Evolutionary conservation across 2,888 invertebrate species (phyloP).

Genomic region (Bellardia bayeri): DNA sequence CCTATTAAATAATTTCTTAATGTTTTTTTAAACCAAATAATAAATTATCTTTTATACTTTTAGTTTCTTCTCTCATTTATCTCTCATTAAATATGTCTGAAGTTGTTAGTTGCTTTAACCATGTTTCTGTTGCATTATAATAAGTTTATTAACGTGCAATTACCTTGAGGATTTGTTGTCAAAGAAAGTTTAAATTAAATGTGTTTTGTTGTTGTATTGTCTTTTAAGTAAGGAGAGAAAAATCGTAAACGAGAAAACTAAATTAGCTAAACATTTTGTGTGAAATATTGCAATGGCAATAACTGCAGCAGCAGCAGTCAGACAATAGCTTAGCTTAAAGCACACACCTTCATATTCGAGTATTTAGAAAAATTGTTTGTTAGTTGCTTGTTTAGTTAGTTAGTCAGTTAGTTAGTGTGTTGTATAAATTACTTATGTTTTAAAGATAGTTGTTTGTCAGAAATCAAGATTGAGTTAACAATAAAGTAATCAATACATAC

Average conservation of each 20-base stretch:
- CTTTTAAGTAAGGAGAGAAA: constrained; percentile 30
- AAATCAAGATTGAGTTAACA: constrained; percentile 29
- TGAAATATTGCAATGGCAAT: constrained; percentile 31
- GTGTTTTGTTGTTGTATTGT: constrained; percentile 45
- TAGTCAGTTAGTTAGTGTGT: not conserved
- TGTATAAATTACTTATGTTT: constrained; percentile 29
- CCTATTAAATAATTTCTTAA: constrained; percentile 53
- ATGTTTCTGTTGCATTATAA: constrained; percentile 48
- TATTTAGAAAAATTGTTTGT: constrained; percentile 34
- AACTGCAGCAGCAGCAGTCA: not conserved
- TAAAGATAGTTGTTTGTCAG: constrained; percentile 47
- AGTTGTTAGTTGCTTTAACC: constrained; percentile 8
- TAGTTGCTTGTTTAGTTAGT: constrained; percentile 28
- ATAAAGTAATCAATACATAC: constrained; percentile 47
- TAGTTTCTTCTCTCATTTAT: not conserved
- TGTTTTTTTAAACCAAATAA: not conserved
- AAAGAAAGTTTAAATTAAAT: constrained; percentile 66
- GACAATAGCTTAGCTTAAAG: constrained; percentile 18
- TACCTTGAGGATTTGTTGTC: constrained; percentile 55
- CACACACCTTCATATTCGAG: constrained; percentile 43
- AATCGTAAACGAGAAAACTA: constrained; percentile 51
- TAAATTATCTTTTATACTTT: constrained; percentile 25
- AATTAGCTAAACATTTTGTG: constrained; percentile 60
- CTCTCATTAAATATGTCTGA: constrained; percentile 10
- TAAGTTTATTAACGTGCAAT: constrained; percentile 69